A percentile compares a stretch with the other conserved stretches of the same genome.
Conservation (phyloP, 1,140 invertebrate genomes). For the Protaetia brevitarsis region DNA sequence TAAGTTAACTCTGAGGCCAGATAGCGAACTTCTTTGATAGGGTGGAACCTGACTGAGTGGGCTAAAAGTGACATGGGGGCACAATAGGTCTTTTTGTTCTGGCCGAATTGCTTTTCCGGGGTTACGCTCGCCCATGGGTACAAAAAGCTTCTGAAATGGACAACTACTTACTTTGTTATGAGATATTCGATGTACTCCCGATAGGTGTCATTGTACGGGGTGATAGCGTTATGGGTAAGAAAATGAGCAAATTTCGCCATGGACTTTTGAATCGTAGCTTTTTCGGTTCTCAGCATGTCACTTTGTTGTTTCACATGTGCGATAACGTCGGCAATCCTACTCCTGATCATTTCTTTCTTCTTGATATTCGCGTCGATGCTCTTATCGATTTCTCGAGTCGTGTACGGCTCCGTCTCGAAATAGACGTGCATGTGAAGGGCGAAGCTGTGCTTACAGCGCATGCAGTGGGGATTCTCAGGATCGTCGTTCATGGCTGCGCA, state of each 20-base stretch:
- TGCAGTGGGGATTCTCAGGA: neutral
- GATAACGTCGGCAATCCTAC: too few species aligned
- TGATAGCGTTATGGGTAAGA: conserved; percentile 36
- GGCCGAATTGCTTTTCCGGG: too few species aligned
- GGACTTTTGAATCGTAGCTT: conserved; percentile 28
- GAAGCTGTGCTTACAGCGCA: neutral
- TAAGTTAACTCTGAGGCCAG: too few species aligned
- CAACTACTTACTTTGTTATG: conserved; percentile 32
- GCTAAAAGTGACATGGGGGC: too few species aligned
- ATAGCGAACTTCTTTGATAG: too few species aligned
- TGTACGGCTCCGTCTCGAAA: conserved; percentile 31
- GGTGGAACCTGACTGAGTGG: too few species aligned
- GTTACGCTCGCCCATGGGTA: too few species aligned
- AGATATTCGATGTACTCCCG: too few species aligned
- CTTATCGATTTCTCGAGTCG: conserved; percentile 26
- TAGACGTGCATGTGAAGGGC: conserved; percentile 36
- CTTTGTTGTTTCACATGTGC: conserved; percentile 24
- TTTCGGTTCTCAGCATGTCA: conserved; percentile 28
- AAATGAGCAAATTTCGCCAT: conserved; percentile 38
- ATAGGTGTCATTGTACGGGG: conserved; percentile 36
- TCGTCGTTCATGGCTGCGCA: neutral
- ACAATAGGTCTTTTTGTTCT: too few species aligned
- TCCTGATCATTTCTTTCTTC: conserved; percentile 27
- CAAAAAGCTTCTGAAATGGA: too few species aligned
- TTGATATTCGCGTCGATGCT: too few species aligned